Percentiles rank a stretch among this genome's conserved stretches.
phyloP scores from a whole-genome alignment of 2,888 invertebrate genomes.

The Acanthacorydalis orientalis region DNA sequence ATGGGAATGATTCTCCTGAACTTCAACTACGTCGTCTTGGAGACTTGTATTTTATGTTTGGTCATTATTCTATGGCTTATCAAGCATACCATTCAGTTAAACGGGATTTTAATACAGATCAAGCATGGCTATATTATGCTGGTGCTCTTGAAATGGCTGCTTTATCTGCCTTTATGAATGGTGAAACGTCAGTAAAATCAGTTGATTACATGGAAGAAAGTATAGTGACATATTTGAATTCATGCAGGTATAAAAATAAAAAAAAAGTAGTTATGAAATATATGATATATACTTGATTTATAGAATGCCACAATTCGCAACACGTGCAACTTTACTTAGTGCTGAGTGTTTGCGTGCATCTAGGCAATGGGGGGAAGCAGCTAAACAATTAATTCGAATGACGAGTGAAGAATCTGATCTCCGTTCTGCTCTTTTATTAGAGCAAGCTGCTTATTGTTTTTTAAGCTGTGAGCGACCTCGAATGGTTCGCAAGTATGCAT shows the following conservation, averaged over 20 bases:
- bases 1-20: slow-evolving; percentile 72
- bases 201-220: slow-evolving; percentile 90
- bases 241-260: slow-evolving; percentile 53
- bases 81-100: slow-evolving; percentile 94
- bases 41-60: slow-evolving; percentile 92
- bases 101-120: slow-evolving; percentile 90
- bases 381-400: slow-evolving; percentile 85
- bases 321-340: slow-evolving; percentile 77
- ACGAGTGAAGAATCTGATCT: slow-evolving; percentile 96
- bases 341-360: slow-evolving; percentile 71
- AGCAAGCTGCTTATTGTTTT: slow-evolving; percentile 91
- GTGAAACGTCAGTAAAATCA: slow-evolving; percentile 59
- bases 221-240: slow-evolving; percentile 76
- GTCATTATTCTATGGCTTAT: slow-evolving; percentile 82
- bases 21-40: slow-evolving; percentile 83
- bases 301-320: slow-evolving; percentile 83
- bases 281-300: slow-evolving; percentile 10
- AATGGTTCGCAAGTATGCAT: slow-evolving; percentile 85
- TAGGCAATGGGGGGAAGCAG: slow-evolving; percentile 77
- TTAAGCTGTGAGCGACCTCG: slow-evolving; percentile 44
- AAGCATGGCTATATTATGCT: slow-evolving; percentile 94
- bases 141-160: slow-evolving; percentile 96
- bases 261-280: neutral
- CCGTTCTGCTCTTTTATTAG: slow-evolving; percentile 79
- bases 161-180: slow-evolving; percentile 77